These are phyloP conservation scores for Erebia palarica DNA, from an alignment of 2,888 invertebrate species.

Conservation along the genomic window DNA sequence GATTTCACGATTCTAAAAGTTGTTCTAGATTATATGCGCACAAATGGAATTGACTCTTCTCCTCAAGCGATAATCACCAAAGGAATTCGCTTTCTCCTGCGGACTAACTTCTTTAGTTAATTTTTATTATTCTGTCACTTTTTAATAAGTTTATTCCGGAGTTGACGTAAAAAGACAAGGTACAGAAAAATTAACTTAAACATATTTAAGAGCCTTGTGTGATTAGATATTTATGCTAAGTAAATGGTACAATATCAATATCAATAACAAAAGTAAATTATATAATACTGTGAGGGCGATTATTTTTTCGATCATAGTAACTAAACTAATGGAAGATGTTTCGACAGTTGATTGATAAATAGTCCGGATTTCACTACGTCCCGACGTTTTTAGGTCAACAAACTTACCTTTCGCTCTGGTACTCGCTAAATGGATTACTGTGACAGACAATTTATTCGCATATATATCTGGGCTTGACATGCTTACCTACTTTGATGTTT, in stretches of 20 bases:
- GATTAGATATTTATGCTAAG: too few relatives aligned
- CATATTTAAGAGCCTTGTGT: too few relatives aligned
- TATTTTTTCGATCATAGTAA: conserved; percentile 1
- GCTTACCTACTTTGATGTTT: conserved; percentile 14
- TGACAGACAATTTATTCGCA: conserved; percentile 23
- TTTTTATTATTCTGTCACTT: too few relatives aligned
- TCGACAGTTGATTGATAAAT: conserved; percentile 26
- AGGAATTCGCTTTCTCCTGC: too few relatives aligned
- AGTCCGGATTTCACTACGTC: conserved; percentile 20
- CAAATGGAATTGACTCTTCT: too few relatives aligned
- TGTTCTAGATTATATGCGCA: too few relatives aligned
- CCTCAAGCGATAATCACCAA: too few relatives aligned
- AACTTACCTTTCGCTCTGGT: conserved; percentile 21
- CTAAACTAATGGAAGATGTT: conserved; percentile 13
- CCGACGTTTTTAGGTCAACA: conserved; percentile 23
- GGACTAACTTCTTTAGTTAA: too few relatives aligned
- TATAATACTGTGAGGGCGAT: neutral
- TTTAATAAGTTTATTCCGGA: too few relatives aligned
- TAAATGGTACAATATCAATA: conserved; percentile 3
- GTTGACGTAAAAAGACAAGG: too few relatives aligned
- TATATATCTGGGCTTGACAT: conserved; percentile 15
- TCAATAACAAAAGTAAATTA: neutral
- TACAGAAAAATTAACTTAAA: too few relatives aligned
- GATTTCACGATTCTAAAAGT: too few relatives aligned
- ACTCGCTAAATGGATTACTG: conserved; percentile 17